Evolutionary conservation across 2,888 invertebrate species (phyloP).

Genomic region (Omphaloscelis lunosa): DNA sequence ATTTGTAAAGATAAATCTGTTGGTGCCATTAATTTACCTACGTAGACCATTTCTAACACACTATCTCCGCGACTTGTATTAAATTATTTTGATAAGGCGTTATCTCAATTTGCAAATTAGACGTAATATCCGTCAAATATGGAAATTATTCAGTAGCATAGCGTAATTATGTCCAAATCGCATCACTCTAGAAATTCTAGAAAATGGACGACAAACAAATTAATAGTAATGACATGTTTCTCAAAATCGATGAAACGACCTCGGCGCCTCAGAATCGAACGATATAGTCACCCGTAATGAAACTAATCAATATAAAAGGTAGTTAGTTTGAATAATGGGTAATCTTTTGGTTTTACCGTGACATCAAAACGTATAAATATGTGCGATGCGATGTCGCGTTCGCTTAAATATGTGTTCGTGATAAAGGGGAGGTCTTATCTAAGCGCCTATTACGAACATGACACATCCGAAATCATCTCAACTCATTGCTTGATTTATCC

Average conservation of each 20-base stretch:
- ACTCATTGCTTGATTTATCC: not conserved
- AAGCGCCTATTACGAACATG: not conserved
- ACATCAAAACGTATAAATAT: slow-evolving; percentile 10
- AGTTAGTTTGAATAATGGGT: slow-evolving; percentile 1
- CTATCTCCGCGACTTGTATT: slow-evolving; percentile 12
- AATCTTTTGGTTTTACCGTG: slow-evolving; percentile 5
- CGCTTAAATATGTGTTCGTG: slow-evolving; percentile 4
- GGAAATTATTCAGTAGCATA: not conserved
- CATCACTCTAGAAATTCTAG: not conserved
- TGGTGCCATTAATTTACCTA: too few relatives aligned
- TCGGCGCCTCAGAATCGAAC: not conserved
- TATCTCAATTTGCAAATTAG: slow-evolving; percentile 41
- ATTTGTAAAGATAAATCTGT: not conserved
- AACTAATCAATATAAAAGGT: slow-evolving; percentile 23
- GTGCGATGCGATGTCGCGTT: not conserved
- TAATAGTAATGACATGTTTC: not conserved
- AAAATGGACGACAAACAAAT: slow-evolving; percentile 4
- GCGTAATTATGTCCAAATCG: not conserved
- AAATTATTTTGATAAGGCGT: slow-evolving; percentile 20
- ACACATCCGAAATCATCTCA: not conserved
- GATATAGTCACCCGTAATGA: not conserved
- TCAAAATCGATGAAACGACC: slow-evolving; percentile 33
- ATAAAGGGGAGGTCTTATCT: not conserved
- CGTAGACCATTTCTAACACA: not conserved
- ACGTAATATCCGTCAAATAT: not conserved